Evolutionary conservation across 2,797 vertebrate genomes (phyloP), one percentile per base, ranked within the genome.

Genomic region (Phaenicophaeus curvirostris): DNA sequence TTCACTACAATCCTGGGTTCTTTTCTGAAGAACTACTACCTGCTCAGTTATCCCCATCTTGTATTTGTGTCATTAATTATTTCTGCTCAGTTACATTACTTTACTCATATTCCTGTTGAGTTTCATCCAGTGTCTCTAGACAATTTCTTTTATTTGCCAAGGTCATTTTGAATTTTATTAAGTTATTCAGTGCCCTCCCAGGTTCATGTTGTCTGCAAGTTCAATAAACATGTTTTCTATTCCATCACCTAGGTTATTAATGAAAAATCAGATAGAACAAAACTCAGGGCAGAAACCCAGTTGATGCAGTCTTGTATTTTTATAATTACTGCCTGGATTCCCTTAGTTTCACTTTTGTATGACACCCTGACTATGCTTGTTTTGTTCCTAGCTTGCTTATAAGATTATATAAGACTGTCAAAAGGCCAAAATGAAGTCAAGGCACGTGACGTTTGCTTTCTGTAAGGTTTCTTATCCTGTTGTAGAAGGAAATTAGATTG

Each of bases 141-240:
- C 1, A 3, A 59, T 77, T 85, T 85, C 17, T 85, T 83, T 92
- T 78, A 62, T 94, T 90, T 91, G 35, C 39, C 39, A 66, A 72
- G n/a, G 48, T 84, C 8, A 68, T 90, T 94, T 54, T 87, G 27
- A 85, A 58, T 94, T 94, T 91, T 83, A 74, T 89, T 85, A 28
- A 74, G 44, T 65, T 28, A 50, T 59, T 85, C 39, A 57, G 35
- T 94, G 72, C 62, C 39, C 67, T 93, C 17, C 55, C 75, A 81
- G 39, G 62, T 93, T 95, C 42, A 27, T 62, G 55, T 91, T 30
- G n/a, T 81, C 66, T 88, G 21, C 66, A 75, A 48, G 66, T 94
- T 86, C 79, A 91, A 84, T 88, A 88, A 90, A 81, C 66, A 65
- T 62, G 28, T 90, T 94, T 96, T 94, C 62, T 85, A 16, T 71